Conservation (phyloP, 2,113 vertebrate genomes). For the Ceuthmochares aereus region DNA sequence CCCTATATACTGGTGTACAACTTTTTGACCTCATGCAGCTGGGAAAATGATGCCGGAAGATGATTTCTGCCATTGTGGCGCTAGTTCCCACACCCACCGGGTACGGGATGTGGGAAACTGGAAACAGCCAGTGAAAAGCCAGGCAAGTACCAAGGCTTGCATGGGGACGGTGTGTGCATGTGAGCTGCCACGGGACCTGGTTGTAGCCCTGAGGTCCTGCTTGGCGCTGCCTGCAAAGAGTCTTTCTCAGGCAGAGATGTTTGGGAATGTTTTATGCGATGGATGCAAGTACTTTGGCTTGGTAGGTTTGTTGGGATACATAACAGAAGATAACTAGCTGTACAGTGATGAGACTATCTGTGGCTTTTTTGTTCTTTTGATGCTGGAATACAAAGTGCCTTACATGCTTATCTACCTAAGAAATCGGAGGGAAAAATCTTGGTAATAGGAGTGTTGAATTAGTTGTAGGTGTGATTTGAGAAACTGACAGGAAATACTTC, state of each 20-base stretch:
- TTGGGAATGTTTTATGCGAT: accelerated
- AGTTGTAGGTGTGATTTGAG: not conserved
- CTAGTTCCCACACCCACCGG: not conserved
- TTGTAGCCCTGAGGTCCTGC: not conserved
- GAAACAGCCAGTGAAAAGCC: not conserved
- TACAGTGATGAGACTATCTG: not conserved
- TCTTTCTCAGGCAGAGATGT: not conserved
- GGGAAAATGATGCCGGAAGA: not conserved
- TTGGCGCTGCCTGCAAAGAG: not conserved
- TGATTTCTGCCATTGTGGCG: not conserved
- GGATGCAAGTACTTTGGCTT: not conserved
- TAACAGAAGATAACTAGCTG: not conserved
- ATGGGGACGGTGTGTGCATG: accelerated
- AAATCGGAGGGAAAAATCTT: not conserved
- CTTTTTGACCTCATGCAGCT: not conserved
- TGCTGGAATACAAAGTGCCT: not conserved
- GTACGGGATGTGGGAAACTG: not conserved
- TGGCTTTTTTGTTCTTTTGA: not conserved
- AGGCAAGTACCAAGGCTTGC: not conserved
- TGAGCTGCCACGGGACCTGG: accelerated
- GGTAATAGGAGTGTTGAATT: not conserved
- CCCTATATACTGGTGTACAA: not conserved
- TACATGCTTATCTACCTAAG: not conserved
- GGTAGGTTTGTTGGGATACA: not conserved
- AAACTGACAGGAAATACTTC: not conserved